Evolutionary conservation across 1,140 invertebrate species (phyloP).

Genomic region (Penaeus vannamei): DNA sequence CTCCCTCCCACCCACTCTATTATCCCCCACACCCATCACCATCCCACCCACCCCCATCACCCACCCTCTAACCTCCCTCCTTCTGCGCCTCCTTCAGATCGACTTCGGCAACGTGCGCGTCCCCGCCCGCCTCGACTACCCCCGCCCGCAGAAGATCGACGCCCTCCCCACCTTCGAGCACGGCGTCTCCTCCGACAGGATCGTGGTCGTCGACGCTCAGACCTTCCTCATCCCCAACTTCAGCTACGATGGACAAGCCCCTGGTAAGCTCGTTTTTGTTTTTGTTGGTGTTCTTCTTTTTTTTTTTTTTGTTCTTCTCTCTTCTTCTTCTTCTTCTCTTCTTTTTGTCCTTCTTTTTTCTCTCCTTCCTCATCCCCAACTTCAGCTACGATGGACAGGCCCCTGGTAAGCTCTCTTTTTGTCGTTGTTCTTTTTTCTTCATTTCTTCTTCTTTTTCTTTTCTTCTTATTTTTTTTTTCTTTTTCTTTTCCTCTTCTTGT

Average conservation of each 20-base stretch:
- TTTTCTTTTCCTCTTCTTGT: too few relatives aligned
- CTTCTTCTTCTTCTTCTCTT: too few relatives aligned
- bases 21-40: too few relatives aligned
- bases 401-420: constrained; percentile 68
- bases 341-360: too few relatives aligned
- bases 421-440: background rate
- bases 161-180: constrained; percentile 82
- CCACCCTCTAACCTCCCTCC: background rate
- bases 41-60: background rate
- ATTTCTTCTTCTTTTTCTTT: background rate
- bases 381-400: constrained; percentile 71
- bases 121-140: constrained; percentile 83
- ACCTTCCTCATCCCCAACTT: constrained; percentile 72
- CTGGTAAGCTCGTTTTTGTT: constrained; percentile 65
- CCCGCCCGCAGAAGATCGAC: constrained; percentile 84
- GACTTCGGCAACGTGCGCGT: constrained; percentile 92
- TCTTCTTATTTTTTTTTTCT: background rate
- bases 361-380: constrained; percentile 71
- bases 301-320: too few relatives aligned
- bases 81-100: constrained; percentile 75
- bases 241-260: constrained; percentile 71
- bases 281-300: too few relatives aligned
- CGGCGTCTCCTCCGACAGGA: constrained; percentile 78
- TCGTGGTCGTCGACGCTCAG: constrained; percentile 72
- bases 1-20: background rate